Evolutionary conservation across 2,888 invertebrate genomes (phyloP).

Genomic region (Ichneumoninae sp.): DNA sequence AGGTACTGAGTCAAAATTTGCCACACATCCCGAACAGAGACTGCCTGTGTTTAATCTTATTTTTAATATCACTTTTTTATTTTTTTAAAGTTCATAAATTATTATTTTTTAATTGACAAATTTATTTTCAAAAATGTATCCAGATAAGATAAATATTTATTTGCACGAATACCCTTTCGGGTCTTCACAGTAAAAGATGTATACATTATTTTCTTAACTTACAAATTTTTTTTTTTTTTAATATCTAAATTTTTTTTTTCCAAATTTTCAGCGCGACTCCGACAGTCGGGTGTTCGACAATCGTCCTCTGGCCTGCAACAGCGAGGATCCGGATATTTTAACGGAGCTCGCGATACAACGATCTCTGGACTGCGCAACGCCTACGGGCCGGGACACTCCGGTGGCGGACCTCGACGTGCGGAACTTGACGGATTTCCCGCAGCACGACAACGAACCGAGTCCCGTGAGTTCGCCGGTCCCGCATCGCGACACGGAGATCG

Average conservation of each 20-base stretch:
- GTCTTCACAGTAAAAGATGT: too few relatives aligned
- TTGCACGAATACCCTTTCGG: too few relatives aligned
- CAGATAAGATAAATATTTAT: too few relatives aligned
- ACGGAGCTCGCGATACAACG: constrained; percentile 81
- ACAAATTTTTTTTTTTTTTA: constrained; percentile 15
- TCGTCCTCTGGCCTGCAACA: constrained; percentile 79
- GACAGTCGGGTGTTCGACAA: constrained; percentile 76
- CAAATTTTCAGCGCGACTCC: constrained; percentile 74
- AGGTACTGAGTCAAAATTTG: too few relatives aligned
- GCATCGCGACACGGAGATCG: constrained; percentile 12
- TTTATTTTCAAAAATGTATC: too few relatives aligned
- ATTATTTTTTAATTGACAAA: too few relatives aligned
- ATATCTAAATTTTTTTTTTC: constrained; percentile 1
- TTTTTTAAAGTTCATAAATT: too few relatives aligned
- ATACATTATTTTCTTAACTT: background rate
- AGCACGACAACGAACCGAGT: constrained; percentile 78
- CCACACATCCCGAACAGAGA: too few relatives aligned
- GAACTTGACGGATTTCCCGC: constrained; percentile 76
- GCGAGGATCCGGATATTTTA: constrained; percentile 81
- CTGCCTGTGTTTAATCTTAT: background rate
- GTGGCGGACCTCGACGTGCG: constrained; percentile 75
- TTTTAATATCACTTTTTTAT: background rate
- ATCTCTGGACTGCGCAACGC: constrained; percentile 80
- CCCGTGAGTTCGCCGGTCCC: constrained; percentile 71
- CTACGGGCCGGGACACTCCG: constrained; percentile 79